Base-by-base conservation (phyloP, 2,113 vertebrate genomes). In the Pseudopodoces humilis region DNA sequence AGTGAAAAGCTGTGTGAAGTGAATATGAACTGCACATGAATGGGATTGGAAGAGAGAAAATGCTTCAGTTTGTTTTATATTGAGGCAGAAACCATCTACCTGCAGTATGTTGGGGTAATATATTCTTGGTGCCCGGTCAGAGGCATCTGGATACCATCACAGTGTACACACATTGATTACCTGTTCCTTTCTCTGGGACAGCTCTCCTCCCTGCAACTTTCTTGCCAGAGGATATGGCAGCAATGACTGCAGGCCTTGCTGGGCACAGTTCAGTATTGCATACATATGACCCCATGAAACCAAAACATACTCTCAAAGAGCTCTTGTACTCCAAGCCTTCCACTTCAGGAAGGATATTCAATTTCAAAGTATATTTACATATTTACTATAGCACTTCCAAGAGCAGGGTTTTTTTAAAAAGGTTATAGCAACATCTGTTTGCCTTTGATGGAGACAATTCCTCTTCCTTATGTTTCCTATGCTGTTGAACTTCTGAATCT, bases 331-430 rank as follows among this genome's bases (percentile, higher is more conserved):
- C 89, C 68, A 59, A 55, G 75, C 59, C 82, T 94, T 96, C 82
- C 90, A 90, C 85, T 95, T 95, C 91, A 95, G 93, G 95, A 94
- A 93, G 93, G 75, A 90, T 94, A 94, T 95, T 95, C 43, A 44
- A 96, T 97, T 96, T 97, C 95, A 95, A 96, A 96, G 96, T 43
- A 53, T 97, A 94, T 95, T 96, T 97, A 92, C 90, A 68, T 92
- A 96, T 95, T 96, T 96, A 94, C 92, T 92, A 18, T 81, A 83
- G 89, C 68, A 90, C 92, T 96, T 95, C 82, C 88, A 90, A 92
- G 83, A 86, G 79, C 60, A 80, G 37, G 5, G 2, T 0, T 78
- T 94, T 90, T 93, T 44, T 30, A 3, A 4, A 88, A 88, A 93
- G 94, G 93, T 96, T 97, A 96, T 83, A 82, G 80, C 83, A 96